These are phyloP conservation scores for Hirundichthys speculiger DNA, from an alignment of 2,113 vertebrate species.

Conservation along the genomic window DNA sequence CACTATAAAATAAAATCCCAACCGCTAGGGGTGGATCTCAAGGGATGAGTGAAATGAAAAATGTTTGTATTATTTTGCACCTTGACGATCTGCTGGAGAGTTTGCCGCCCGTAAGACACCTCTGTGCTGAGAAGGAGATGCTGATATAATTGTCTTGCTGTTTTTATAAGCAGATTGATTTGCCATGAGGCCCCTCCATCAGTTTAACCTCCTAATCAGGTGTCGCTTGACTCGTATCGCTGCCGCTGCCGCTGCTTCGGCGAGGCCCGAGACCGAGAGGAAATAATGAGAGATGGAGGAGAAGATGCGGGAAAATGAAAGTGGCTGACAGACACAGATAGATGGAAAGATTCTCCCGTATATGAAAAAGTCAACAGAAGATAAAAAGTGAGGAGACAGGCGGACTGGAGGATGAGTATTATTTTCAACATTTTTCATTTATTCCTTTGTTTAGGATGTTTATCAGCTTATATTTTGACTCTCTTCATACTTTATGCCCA, in stretches of 20 bases:
- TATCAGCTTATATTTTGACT: conserved; percentile 5
- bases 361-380: conserved; percentile 53
- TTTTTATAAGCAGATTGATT: conserved; percentile 78
- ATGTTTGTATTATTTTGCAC: conserved; percentile 5
- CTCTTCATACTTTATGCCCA: conserved; percentile 18
- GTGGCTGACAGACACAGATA: conserved; percentile 55
- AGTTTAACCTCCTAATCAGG: conserved; percentile 77
- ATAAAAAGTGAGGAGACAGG: conserved; percentile 21
- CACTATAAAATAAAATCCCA: neutral
- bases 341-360: conserved; percentile 43
- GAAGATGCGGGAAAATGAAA: conserved; percentile 59
- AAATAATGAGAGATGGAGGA: conserved; percentile 56
- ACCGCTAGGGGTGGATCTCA: neutral
- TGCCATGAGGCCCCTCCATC: conserved; percentile 60
- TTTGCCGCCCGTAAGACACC: conserved; percentile 28
- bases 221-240: conserved; percentile 42
- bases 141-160: conserved; percentile 58
- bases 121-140: conserved; percentile 32
- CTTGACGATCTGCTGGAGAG: conserved; percentile 22
- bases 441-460: conserved; percentile 25
- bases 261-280: conserved; percentile 49
- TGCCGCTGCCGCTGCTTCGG: conserved; percentile 49
- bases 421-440: conserved; percentile 32
- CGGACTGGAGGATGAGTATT: conserved; percentile 19
- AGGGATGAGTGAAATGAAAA: neutral